A percentile compares a stretch with the other conserved stretches of the same genome.
Conservation (phyloP, 1,140 invertebrate genomes). For the Zelostemma sp. region DNA sequence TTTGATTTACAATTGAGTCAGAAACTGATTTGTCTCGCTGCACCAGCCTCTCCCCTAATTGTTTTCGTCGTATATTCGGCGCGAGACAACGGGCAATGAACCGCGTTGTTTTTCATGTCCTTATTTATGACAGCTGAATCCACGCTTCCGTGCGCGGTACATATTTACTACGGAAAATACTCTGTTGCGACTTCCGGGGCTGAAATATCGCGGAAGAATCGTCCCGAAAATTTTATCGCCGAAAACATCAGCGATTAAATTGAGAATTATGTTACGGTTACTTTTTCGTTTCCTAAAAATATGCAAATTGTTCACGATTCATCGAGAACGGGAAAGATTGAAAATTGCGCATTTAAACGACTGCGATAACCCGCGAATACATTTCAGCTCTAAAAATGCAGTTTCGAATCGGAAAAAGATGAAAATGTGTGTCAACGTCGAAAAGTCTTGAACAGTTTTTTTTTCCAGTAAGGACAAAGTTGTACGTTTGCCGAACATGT, state of each 20-base stretch:
- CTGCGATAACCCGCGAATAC: too few relatives aligned
- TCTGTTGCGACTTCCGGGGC: not conserved
- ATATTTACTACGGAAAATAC: not conserved
- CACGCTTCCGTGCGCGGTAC: not conserved
- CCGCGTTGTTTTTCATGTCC: not conserved
- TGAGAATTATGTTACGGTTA: not conserved
- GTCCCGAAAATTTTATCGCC: not conserved
- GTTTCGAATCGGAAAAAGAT: too few relatives aligned
- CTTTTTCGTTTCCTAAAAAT: not conserved
- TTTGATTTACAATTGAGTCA: too few relatives aligned
- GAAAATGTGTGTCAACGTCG: too few relatives aligned
- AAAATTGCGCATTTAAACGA: too few relatives aligned
- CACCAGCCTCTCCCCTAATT: too few relatives aligned
- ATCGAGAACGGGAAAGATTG: not conserved
- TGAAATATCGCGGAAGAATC: not conserved
- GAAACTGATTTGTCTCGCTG: too few relatives aligned
- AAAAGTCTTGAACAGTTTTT: too few relatives aligned
- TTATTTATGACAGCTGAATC: constrained; percentile 3
- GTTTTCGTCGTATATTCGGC: not conserved
- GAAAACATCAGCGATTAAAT: not conserved
- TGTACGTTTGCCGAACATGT: too few relatives aligned
- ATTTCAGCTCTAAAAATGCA: too few relatives aligned
- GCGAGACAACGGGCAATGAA: not conserved
- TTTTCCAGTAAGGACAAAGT: too few relatives aligned
- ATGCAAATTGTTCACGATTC: not conserved